phyloP scores from a whole-genome alignment of 2,113 vertebrate species.

The Atractosteus spatula region DNA sequence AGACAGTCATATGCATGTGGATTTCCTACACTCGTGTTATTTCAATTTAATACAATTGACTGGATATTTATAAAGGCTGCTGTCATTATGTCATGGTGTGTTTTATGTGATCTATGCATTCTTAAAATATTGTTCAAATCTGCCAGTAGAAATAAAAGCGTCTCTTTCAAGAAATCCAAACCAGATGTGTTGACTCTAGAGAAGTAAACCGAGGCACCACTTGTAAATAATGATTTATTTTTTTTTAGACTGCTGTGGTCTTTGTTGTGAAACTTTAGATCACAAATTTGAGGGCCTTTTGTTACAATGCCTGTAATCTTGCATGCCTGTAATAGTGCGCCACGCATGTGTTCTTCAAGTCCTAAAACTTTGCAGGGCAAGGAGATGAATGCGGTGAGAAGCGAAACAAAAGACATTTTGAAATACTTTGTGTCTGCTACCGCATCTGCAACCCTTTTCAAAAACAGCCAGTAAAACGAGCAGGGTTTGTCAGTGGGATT shows the following conservation, averaged over 20 bases:
- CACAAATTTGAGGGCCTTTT: neutral
- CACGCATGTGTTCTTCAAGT: neutral
- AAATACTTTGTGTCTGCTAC: neutral
- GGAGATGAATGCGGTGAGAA: too few species aligned
- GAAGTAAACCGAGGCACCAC: neutral
- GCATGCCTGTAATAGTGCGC: too few species aligned
- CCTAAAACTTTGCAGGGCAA: neutral
- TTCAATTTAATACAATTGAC: neutral
- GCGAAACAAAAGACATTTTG: too few species aligned
- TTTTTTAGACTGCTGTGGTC: neutral
- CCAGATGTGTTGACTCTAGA: neutral
- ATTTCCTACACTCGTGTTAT: neutral
- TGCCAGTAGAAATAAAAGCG: neutral
- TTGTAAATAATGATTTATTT: constrained; percentile 12
- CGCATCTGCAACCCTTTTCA: neutral
- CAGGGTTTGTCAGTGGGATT: neutral
- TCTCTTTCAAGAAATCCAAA: constrained; percentile 6
- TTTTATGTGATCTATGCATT: too few species aligned
- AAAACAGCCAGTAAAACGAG: neutral
- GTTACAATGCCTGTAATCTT: neutral
- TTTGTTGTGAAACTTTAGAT: constrained; percentile 6
- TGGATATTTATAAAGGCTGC: too few species aligned
- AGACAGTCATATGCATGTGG: neutral
- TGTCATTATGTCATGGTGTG: too few species aligned
- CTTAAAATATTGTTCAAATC: neutral